Evolutionary conservation across 2,888 invertebrate species (phyloP), one percentile per base, ranked within the genome.

Genomic region (Pycnomerus fuliginosus): DNA sequence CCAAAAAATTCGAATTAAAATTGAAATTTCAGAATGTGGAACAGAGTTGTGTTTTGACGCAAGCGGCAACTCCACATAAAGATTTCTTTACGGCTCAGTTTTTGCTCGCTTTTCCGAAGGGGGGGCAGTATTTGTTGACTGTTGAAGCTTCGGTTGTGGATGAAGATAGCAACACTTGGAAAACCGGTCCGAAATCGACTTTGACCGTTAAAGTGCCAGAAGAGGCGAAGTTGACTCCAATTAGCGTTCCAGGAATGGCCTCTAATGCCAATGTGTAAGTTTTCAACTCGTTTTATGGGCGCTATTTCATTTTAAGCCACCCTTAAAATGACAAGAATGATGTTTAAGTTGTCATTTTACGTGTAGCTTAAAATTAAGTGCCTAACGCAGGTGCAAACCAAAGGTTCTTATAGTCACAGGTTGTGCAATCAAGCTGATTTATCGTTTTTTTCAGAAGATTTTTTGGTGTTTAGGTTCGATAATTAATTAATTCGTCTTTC

Each of bases 41-140:
- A 34, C 60, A 62, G 14, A 61, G 73, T 51, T 70, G 75, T 1
- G 67, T 70, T 0, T 76, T 90, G 36, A 85, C 84, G 15, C 91
- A 93, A 70, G 88, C 85, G 0, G 92, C 93, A 2, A 80, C 84
- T 5, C 95, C 95, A 0, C 90, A 94, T 61, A 85, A 92, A 16
- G 96, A 97, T 68, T 96, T 95, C 76, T 93, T 97, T 72, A 88
- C 90, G 0, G 90, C 92, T 0, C 92, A 92, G 69, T 95, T 96
- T 72, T 75, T 97, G 33, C 76, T 97, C 22, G 80, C 84, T 1
- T 84, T 91, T 56, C 76, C 77, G 3, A 70, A 74, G 52, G 83
- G 84, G 8, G 84, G 84, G 0, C 80, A 85, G 52, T 87, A 87
- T 70, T 76, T 82, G 48, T 84, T 95, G 16, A 85, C 84, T 0